These are phyloP conservation scores for Scarus forsteni DNA, from an alignment of 2,797 vertebrate species.

Conservation along the genomic window DNA sequence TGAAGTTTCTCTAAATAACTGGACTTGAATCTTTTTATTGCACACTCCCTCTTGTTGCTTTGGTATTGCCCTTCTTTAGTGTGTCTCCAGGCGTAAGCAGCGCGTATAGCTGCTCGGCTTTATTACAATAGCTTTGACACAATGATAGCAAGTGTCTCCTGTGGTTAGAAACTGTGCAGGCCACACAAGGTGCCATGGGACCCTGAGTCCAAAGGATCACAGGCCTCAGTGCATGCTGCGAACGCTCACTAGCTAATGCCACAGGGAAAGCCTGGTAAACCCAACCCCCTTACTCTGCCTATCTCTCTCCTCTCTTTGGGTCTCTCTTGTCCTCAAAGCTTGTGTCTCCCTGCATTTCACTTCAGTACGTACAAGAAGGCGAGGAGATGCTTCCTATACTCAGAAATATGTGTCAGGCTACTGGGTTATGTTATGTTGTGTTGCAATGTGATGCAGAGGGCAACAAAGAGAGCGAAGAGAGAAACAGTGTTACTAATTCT, in stretches of 20 bases:
- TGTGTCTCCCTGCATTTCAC: conserved; percentile 68
- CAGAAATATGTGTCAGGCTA: conserved; percentile 77
- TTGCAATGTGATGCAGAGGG: conserved; percentile 60
- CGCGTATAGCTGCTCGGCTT: conserved; percentile 57
- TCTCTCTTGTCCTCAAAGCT: conserved; percentile 79
- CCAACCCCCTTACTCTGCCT: conserved; percentile 65
- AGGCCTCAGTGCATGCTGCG: conserved; percentile 73
- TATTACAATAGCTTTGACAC: conserved; percentile 74
- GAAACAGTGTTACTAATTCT: conserved; percentile 65
- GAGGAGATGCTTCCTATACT: conserved; percentile 79
- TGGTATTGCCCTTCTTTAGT: conserved; percentile 53
- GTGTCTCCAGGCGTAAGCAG: conserved; percentile 68
- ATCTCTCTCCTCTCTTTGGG: conserved; percentile 48
- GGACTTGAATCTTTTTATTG: conserved; percentile 54
- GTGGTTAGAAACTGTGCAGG: conserved; percentile 72
- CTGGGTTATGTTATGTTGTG: conserved; percentile 74
- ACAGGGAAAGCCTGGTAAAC: conserved; percentile 73
- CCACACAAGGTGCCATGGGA: conserved; percentile 78
- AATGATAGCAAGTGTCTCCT: conserved; percentile 67
- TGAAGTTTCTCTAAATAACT: conserved; percentile 58
- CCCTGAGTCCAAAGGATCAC: conserved; percentile 79
- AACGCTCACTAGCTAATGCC: conserved; percentile 71
- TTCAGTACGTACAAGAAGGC: conserved; percentile 77
- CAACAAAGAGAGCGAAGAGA: conserved; percentile 70
- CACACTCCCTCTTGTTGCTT: conserved; percentile 53